Conservation (phyloP, 2,113 vertebrate genomes). For the Gymnobelideus leadbeateri region DNA sequence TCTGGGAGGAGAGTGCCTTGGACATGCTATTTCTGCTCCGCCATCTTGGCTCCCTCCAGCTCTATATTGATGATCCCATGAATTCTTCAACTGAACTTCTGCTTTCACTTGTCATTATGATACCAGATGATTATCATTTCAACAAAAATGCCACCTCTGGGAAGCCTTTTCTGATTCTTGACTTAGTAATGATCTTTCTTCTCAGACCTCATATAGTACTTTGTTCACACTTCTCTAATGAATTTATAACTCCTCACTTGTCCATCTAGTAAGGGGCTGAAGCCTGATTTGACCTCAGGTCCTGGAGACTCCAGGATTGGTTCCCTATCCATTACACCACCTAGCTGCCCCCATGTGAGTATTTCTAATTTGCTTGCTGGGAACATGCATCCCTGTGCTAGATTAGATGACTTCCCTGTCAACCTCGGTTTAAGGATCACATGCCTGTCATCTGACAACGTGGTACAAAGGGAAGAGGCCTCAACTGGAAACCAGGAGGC, state of each 20-base stretch:
- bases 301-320: background rate
- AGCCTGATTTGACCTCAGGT: background rate
- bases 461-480: background rate
- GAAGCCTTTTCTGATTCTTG: background rate
- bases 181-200: background rate
- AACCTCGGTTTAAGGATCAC: background rate
- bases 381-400: background rate
- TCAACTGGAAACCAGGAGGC: background rate
- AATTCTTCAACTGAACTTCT: background rate
- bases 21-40: too few relatives aligned
- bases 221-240: background rate
- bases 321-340: background rate
- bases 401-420: background rate
- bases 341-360: background rate
- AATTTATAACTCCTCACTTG: background rate
- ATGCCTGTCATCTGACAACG: background rate
- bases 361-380: background rate
- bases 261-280: too few relatives aligned
- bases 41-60: too few relatives aligned
- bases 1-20: too few relatives aligned
- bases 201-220: background rate
- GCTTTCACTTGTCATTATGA: background rate
- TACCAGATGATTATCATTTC: background rate
- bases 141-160: background rate
- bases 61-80: background rate